These are phyloP conservation scores for Buceros bicornis DNA, from an alignment of 2,797 vertebrate genomes.

Conservation along the genomic window DNA sequence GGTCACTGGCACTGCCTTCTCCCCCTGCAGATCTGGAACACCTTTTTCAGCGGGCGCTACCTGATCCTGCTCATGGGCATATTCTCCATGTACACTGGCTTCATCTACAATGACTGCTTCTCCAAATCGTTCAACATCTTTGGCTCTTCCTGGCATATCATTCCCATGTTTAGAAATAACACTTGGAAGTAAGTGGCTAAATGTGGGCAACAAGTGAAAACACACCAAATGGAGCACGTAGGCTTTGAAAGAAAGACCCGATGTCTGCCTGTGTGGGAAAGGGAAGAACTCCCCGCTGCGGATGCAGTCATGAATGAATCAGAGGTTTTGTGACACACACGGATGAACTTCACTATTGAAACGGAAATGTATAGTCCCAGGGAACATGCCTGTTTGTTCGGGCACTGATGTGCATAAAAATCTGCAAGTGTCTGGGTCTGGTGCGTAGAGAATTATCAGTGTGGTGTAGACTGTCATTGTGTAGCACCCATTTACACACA, in stretches of 20 bases:
- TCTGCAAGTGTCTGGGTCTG: constrained; percentile 22
- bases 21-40: constrained; percentile 83
- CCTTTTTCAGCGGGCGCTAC: constrained; percentile 84
- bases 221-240: neutral
- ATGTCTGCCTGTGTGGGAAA: neutral
- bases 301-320: constrained; percentile 31
- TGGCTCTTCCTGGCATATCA: constrained; percentile 85
- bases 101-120: constrained; percentile 88
- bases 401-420: constrained; percentile 19
- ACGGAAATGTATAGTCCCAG: neutral
- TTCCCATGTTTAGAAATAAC: constrained; percentile 81
- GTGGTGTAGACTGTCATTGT: neutral
- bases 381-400: neutral
- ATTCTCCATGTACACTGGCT: constrained; percentile 86
- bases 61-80: constrained; percentile 85
- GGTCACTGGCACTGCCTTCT: neutral
- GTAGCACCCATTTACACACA: neutral
- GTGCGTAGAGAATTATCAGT: neutral
- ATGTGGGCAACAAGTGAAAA: neutral
- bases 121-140: constrained; percentile 85
- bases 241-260: neutral
- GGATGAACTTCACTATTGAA: constrained; percentile 39
- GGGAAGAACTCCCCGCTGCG: neutral
- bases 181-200: constrained; percentile 82
- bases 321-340: constrained; percentile 26